A percentile compares a stretch with the other conserved stretches of the same genome.
Evolutionary conservation across 2,888 invertebrate species (phyloP).

Genomic region (Acanthosepion pharaonis): DNA sequence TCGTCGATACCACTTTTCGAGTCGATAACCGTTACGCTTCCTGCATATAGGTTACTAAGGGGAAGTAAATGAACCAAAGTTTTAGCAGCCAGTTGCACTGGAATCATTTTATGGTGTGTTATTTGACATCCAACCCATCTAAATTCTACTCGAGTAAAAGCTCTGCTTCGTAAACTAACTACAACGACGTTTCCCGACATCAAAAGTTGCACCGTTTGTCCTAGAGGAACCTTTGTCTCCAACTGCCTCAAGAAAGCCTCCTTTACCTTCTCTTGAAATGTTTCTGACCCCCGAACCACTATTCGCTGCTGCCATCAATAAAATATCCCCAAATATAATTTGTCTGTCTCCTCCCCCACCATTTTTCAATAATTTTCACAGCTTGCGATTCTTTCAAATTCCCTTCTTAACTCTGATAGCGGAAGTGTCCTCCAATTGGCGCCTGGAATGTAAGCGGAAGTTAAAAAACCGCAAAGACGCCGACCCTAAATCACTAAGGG

Average conservation of each 20-base stretch:
- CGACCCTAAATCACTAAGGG: background rate
- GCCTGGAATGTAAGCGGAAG: constrained; percentile 8
- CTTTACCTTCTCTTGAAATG: background rate
- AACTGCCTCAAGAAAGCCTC: background rate
- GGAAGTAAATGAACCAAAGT: too few relatives aligned
- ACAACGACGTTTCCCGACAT: background rate
- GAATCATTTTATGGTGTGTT: too few relatives aligned
- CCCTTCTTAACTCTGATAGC: background rate
- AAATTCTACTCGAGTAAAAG: too few relatives aligned
- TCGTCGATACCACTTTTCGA: too few relatives aligned
- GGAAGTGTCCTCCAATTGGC: background rate
- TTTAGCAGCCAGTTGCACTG: too few relatives aligned
- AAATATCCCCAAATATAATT: background rate
- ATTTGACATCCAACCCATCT: too few relatives aligned
- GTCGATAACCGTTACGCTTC: too few relatives aligned
- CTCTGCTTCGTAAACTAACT: background rate
- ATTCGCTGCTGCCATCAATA: background rate
- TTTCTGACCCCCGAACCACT: background rate
- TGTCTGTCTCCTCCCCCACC: background rate
- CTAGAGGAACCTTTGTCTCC: background rate
- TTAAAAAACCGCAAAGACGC: background rate
- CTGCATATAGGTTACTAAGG: too few relatives aligned
- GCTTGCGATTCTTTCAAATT: background rate
- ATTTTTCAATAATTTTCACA: background rate
- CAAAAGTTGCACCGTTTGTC: background rate